phyloP scores from a whole-genome alignment of 1,140 invertebrate species.

The Drosophila sp. region DNA sequence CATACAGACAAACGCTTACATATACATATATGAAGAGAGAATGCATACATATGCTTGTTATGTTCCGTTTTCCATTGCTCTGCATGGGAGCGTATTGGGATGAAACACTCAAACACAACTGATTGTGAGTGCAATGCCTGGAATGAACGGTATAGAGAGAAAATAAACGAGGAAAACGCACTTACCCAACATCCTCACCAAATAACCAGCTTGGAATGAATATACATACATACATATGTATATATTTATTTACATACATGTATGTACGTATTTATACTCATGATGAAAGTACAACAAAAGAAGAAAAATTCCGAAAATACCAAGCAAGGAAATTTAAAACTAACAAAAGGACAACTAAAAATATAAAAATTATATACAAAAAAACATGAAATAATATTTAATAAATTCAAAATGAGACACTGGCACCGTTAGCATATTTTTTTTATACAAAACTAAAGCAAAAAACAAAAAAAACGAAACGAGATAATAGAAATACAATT shows the following conservation, averaged over 20 bases:
- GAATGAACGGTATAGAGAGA: background rate
- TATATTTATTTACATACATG: background rate
- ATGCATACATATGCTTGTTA: constrained; percentile 9
- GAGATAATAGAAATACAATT: constrained; percentile 52
- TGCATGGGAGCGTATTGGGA: background rate
- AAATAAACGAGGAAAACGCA: background rate
- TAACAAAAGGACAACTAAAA: constrained; percentile 28
- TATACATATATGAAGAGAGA: constrained; percentile 9
- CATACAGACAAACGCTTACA: constrained; percentile 31
- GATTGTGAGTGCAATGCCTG: background rate
- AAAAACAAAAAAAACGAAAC: constrained; percentile 33
- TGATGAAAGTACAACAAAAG: background rate
- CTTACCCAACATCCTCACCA: background rate
- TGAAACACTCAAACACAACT: background rate
- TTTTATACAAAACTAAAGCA: constrained; percentile 75
- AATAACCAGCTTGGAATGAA: background rate
- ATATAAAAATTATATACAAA: constrained; percentile 15
- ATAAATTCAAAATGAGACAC: constrained; percentile 43
- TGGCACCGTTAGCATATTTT: constrained; percentile 78
- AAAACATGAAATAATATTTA: constrained; percentile 11
- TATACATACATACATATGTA: background rate
- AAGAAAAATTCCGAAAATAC: constrained; percentile 12
- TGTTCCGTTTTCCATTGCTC: background rate
- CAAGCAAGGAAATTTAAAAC: constrained; percentile 21
- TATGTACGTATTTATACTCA: background rate